A percentile compares a stretch with the other conserved stretches of the same genome.
Conservation (phyloP, 2,797 vertebrate species). For the Chelidonichthys spinosus region DNA sequence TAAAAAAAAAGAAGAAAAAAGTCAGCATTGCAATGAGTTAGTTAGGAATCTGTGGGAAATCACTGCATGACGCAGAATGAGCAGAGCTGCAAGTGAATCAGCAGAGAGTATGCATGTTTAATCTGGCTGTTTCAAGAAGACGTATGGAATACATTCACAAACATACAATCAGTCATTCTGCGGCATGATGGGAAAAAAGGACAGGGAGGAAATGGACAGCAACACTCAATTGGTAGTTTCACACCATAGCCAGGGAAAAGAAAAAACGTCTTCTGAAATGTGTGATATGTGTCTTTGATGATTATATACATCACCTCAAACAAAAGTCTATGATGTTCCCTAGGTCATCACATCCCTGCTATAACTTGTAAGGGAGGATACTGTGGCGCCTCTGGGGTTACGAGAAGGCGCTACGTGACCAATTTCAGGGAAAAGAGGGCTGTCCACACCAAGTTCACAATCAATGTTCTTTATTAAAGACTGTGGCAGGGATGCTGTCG, state of each 20-base stretch:
- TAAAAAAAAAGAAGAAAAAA: not conserved
- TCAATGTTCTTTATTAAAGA: no score
- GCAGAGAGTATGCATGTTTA: not conserved
- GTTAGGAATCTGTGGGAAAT: constrained; percentile 12
- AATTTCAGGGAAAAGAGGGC: no score
- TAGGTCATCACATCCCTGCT: not conserved
- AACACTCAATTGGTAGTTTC: no score
- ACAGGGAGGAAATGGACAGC: not conserved
- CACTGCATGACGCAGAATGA: not conserved
- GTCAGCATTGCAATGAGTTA: not conserved
- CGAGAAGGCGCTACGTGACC: no score
- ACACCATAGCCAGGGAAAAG: no score
- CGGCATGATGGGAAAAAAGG: not conserved
- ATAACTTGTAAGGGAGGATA: not conserved
- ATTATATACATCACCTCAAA: no score
- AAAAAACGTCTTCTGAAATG: no score
- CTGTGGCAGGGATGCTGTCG: no score
- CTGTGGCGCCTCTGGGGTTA: no score
- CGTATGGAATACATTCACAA: not conserved
- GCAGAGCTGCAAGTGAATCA: not conserved
- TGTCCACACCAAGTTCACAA: no score
- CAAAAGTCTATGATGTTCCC: not conserved
- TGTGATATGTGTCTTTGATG: no score
- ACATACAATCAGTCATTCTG: not conserved
- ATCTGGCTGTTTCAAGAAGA: not conserved